Conservation (phyloP, 2,113 vertebrate genomes). For the Gadus macrocephalus region DNA sequence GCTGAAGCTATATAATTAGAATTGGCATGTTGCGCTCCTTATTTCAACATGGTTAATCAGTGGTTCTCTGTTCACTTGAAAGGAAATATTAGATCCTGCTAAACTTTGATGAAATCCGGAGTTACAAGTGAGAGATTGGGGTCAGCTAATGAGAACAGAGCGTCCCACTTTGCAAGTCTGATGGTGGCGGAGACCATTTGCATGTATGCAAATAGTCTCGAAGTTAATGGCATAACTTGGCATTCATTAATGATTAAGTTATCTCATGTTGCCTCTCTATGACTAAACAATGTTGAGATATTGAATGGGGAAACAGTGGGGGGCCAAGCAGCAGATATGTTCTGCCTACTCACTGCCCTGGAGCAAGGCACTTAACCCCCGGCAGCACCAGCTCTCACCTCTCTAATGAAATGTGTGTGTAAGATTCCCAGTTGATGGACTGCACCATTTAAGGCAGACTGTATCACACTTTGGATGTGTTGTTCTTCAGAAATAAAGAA, state of each 20-base stretch:
- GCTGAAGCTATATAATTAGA: conserved; percentile 63
- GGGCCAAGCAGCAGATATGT: too few species aligned
- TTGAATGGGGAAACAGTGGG: neutral
- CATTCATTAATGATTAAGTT: conserved; percentile 52
- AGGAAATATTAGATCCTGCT: conserved; percentile 77
- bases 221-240: conserved; percentile 68
- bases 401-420: too few species aligned
- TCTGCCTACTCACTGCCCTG: too few species aligned
- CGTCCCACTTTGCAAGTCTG: conserved; percentile 71
- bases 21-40: conserved; percentile 64
- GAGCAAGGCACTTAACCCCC: too few species aligned
- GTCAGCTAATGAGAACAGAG: conserved; percentile 78
- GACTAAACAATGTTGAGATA: conserved; percentile 16
- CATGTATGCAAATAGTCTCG: conserved; percentile 72
- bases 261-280: conserved; percentile 21
- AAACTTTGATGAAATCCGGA: conserved; percentile 77
- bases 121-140: conserved; percentile 73
- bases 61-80: conserved; percentile 74
- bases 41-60: conserved; percentile 70
- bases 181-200: conserved; percentile 60
- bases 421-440: too few species aligned
- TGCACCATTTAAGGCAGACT: too few species aligned
- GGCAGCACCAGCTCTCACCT: too few species aligned
- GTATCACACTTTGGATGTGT: too few species aligned
- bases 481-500: too few species aligned